These are phyloP conservation scores for Thymelicus lineola DNA, from an alignment of 2,888 invertebrate genomes.

Conservation along the genomic window DNA sequence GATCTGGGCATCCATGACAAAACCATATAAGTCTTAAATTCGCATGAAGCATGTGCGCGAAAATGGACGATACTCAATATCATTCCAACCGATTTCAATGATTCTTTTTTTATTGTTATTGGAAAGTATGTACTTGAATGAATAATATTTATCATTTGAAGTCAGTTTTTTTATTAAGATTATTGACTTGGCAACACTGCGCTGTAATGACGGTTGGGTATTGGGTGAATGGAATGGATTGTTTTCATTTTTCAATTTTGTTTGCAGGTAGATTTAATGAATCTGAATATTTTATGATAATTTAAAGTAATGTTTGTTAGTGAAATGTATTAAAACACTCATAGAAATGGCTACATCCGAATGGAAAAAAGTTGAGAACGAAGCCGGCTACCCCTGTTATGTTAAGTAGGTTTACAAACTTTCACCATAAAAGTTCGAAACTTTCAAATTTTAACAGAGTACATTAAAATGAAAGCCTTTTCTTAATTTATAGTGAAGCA, in stretches of 20 bases:
- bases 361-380: conserved; percentile 86
- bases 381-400: conserved; percentile 86
- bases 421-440: conserved; percentile 50
- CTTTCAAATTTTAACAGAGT: background rate
- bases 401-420: conserved; percentile 79
- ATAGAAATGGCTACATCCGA: conserved; percentile 59
- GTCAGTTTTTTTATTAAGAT: too few relatives aligned
- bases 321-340: conserved; percentile 22
- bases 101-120: too few relatives aligned
- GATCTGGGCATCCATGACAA: too few relatives aligned
- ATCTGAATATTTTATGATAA: too few relatives aligned
- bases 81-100: too few relatives aligned
- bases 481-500: conserved; percentile 65
- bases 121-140: too few relatives aligned
- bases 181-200: too few relatives aligned
- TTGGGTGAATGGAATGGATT: conserved; percentile 6
- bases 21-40: too few relatives aligned
- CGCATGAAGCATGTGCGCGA: too few relatives aligned
- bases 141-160: too few relatives aligned
- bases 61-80: too few relatives aligned
- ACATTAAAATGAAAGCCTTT: background rate
- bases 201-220: conserved; percentile 59
- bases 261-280: too few relatives aligned
- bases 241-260: conserved; percentile 3
- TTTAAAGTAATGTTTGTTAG: background rate